Evolutionary conservation across 2,113 vertebrate genomes (phyloP).

Genomic region (Baryphthengus martii): DNA sequence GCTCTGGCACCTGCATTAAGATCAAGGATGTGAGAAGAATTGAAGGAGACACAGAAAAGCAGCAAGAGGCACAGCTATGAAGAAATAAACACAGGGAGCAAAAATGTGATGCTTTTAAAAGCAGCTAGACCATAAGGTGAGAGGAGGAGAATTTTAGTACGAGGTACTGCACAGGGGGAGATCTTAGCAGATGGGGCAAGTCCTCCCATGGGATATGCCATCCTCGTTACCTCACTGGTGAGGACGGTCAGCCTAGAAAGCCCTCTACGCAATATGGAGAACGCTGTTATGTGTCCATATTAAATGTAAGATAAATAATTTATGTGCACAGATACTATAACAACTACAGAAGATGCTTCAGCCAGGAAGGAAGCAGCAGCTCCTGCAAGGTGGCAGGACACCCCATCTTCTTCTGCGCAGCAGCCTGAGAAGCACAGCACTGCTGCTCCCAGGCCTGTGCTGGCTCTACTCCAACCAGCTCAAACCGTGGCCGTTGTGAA

Average conservation of each 20-base stretch:
- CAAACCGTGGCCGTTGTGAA: rapidly evolving
- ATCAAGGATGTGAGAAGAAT: neutral
- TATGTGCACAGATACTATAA: neutral
- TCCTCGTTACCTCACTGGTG: neutral
- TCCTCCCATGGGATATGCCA: rapidly evolving
- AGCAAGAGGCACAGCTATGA: neutral
- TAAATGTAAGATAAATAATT: neutral
- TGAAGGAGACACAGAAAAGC: neutral
- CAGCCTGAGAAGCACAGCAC: neutral
- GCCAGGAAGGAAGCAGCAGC: neutral
- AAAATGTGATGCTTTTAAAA: neutral
- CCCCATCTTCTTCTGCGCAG: neutral
- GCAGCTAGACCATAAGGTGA: neutral
- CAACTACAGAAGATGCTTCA: neutral
- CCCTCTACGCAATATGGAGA: neutral
- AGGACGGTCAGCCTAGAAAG: neutral
- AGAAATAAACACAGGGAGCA: neutral
- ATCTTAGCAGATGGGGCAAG: neutral
- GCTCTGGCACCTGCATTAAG: neutral
- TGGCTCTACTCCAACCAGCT: neutral
- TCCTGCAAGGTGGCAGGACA: neutral
- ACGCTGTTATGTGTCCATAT: neutral
- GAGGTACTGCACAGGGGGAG: rapidly evolving
- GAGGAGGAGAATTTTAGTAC: neutral
- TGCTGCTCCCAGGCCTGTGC: neutral